Percentiles rank a stretch among this genome's conserved stretches.
Conservation (phyloP, 2,888 invertebrate species). For the Polietes domitor region DNA sequence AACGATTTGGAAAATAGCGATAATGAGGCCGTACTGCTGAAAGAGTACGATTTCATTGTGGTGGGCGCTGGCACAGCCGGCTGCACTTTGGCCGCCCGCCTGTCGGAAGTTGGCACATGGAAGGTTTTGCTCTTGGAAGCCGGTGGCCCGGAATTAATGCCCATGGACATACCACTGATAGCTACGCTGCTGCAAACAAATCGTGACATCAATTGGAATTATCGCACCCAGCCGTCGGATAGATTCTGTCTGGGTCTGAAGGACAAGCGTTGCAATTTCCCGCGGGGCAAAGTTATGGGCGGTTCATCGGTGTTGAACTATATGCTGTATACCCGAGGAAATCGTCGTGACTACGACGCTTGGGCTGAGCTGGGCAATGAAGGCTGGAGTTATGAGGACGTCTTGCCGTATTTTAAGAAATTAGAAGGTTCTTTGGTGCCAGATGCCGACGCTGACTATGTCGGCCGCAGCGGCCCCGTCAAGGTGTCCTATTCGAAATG, state of each 20-base stretch:
- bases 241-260: constrained; percentile 88
- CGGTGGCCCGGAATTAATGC: constrained; percentile 84
- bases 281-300: constrained; percentile 90
- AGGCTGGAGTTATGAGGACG: constrained; percentile 88
- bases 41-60: constrained; percentile 88
- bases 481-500: constrained; percentile 82
- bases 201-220: constrained; percentile 88
- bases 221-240: constrained; percentile 88
- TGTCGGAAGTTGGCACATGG: constrained; percentile 86
- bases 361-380: constrained; percentile 88
- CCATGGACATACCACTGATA: constrained; percentile 88
- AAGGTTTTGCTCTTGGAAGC: constrained; percentile 87
- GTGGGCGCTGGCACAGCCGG: constrained; percentile 92
- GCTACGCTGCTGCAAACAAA: constrained; percentile 86
- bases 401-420: constrained; percentile 89
- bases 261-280: constrained; percentile 88
- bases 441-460: constrained; percentile 79
- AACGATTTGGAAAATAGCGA: constrained; percentile 72
- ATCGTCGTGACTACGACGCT: constrained; percentile 86
- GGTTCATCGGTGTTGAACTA: constrained; percentile 90
- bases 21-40: constrained; percentile 64
- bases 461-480: constrained; percentile 82
- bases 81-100: constrained; percentile 87
- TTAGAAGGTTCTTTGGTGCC: constrained; percentile 86
- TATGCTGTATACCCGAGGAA: constrained; percentile 89